phyloP scores from a whole-genome alignment of 1,140 invertebrate species.

The Agrypnia vestita region DNA sequence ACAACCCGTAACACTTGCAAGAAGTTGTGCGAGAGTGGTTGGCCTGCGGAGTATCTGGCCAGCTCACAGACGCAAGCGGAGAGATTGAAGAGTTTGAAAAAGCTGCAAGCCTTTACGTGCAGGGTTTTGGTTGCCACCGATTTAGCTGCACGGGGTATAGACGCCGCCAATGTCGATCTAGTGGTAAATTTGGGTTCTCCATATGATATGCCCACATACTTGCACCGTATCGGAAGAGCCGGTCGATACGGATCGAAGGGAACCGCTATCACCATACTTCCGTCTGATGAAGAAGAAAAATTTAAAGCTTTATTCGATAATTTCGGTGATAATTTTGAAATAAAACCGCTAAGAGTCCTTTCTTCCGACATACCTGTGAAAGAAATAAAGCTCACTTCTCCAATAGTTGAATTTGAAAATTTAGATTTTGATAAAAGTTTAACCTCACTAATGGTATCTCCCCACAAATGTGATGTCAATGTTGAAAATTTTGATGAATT shows the following conservation, averaged over 20 bases:
- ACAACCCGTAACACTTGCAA: slow-evolving; percentile 83
- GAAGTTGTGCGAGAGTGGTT: slow-evolving; percentile 80
- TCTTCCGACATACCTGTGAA: background rate
- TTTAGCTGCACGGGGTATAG: slow-evolving; percentile 91
- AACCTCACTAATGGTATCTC: slow-evolving; percentile 2
- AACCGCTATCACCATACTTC: slow-evolving; percentile 79
- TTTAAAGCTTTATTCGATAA: slow-evolving; percentile 66
- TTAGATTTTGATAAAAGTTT: background rate
- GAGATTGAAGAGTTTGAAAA: slow-evolving; percentile 82
- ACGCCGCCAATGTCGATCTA: slow-evolving; percentile 93
- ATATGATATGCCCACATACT: slow-evolving; percentile 87
- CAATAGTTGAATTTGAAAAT: background rate
- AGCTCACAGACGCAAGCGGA: slow-evolving; percentile 86
- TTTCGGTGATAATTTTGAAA: slow-evolving; percentile 25
- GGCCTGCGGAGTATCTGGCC: slow-evolving; percentile 81
- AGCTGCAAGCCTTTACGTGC: slow-evolving; percentile 85
- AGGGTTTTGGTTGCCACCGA: slow-evolving; percentile 93
- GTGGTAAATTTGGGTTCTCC: slow-evolving; percentile 95
- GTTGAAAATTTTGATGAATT: background rate
- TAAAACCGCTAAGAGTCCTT: background rate
- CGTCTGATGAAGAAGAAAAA: slow-evolving; percentile 74
- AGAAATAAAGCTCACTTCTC: background rate
- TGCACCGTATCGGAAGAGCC: slow-evolving; percentile 96
- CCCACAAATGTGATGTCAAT: too few relatives aligned
- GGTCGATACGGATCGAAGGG: slow-evolving; percentile 91